phyloP scores from a whole-genome alignment of 2,888 invertebrate genomes.

The Drosophila cracens region DNA sequence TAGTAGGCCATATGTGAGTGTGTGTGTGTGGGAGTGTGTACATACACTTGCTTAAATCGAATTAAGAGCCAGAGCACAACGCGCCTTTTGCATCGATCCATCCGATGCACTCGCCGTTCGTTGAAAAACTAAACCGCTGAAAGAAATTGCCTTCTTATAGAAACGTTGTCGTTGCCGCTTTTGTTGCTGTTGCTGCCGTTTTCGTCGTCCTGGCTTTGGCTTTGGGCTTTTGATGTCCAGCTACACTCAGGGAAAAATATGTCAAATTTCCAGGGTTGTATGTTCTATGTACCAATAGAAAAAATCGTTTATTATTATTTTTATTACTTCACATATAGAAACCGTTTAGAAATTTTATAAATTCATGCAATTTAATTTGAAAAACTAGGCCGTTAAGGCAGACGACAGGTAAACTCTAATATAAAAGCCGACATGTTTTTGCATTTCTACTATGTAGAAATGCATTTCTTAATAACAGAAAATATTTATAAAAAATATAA shows the following conservation, averaged over 20 bases:
- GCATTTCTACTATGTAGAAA: no score
- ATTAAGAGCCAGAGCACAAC: conserved; percentile 48
- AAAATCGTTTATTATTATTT: not conserved
- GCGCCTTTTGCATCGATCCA: conserved; percentile 83
- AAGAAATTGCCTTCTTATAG: conserved; percentile 74
- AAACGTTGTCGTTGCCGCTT: conserved; percentile 13
- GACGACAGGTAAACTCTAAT: not conserved
- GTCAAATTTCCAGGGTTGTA: not conserved
- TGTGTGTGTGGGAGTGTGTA: conserved; percentile 24
- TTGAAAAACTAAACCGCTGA: conserved; percentile 78
- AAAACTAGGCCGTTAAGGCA: not conserved
- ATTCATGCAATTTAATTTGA: not conserved
- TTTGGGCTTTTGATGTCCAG: conserved; percentile 61
- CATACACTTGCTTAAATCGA: conserved; percentile 58
- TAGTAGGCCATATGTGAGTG: conserved; percentile 1
- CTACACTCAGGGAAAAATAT: not conserved
- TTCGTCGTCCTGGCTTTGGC: conserved; percentile 25
- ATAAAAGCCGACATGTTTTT: not conserved
- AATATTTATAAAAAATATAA: not conserved
- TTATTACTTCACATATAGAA: not conserved
- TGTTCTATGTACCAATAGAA: not conserved
- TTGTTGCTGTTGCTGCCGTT: conserved; percentile 5
- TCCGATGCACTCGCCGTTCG: conserved; percentile 83
- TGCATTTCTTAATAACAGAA: not conserved
- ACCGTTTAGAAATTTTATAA: not conserved